Percentiles rank a stretch among this genome's conserved stretches.
These are phyloP conservation scores for Perizoma flavofasciatum DNA, from an alignment of 2,888 invertebrate species.

Conservation along the genomic window DNA sequence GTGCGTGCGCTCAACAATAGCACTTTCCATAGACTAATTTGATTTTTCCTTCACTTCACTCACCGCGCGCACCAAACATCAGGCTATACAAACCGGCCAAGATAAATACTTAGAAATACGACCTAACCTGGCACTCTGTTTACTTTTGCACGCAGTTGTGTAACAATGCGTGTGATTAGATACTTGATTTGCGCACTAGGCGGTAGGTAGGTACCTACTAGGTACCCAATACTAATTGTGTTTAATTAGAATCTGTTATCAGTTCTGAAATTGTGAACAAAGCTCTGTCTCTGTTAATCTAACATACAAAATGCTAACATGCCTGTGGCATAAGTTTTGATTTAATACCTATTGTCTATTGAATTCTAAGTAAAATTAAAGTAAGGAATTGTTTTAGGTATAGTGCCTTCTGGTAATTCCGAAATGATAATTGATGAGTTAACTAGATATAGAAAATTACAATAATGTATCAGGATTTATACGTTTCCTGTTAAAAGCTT, in stretches of 20 bases:
- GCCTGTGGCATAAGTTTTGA: too few species aligned
- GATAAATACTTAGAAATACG: conserved; percentile 49
- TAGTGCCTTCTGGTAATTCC: too few species aligned
- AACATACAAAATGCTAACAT: too few species aligned
- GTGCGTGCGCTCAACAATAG: conserved; percentile 49
- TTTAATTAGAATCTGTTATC: conserved; percentile 30
- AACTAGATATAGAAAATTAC: too few species aligned
- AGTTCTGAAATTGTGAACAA: conserved; percentile 15
- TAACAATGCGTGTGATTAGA: conserved; percentile 54
- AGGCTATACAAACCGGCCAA: conserved; percentile 40
- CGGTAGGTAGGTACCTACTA: background rate
- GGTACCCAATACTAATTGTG: background rate
- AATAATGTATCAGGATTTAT: too few species aligned
- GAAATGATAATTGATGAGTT: too few species aligned
- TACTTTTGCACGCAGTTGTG: conserved; percentile 49
- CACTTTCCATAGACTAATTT: conserved; percentile 55
- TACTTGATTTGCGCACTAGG: conserved; percentile 1
- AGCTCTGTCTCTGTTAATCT: conserved; percentile 13
- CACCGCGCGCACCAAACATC: conserved; percentile 25
- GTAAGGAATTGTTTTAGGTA: too few species aligned
- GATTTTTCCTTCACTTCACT: conserved; percentile 38
- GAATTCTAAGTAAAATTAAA: too few species aligned
- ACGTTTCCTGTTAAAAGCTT: too few species aligned
- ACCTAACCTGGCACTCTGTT: conserved; percentile 47
- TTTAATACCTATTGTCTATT: too few species aligned